These are phyloP conservation scores for Synchiropus splendidus DNA, from an alignment of 2,113 vertebrate species.

Conservation along the genomic window DNA sequence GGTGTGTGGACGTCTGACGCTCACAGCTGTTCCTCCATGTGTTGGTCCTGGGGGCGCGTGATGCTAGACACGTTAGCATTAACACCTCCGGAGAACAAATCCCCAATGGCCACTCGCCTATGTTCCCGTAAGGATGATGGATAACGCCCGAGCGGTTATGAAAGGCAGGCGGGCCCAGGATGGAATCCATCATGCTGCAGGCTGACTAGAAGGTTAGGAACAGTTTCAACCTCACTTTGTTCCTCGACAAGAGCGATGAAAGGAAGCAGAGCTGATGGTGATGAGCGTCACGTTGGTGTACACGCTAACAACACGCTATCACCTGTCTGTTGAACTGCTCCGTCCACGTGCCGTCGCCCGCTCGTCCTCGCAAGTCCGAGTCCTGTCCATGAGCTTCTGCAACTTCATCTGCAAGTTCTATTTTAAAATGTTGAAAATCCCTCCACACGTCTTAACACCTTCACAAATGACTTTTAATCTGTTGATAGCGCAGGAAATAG, in stretches of 20 bases:
- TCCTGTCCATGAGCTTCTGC: too few species aligned
- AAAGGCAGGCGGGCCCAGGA: constrained; percentile 20
- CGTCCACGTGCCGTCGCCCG: too few species aligned
- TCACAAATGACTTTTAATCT: too few species aligned
- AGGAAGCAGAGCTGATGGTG: constrained; percentile 3
- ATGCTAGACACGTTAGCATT: constrained; percentile 31
- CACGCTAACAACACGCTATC: not conserved
- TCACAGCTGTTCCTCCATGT: constrained; percentile 26
- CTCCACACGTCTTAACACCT: too few species aligned
- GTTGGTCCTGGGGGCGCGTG: too few species aligned
- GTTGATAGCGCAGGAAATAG: too few species aligned
- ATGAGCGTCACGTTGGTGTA: not conserved
- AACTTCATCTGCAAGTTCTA: too few species aligned
- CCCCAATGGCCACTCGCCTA: constrained; percentile 27
- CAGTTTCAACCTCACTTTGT: constrained; percentile 16
- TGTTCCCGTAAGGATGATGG: constrained; percentile 39
- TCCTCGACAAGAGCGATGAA: constrained; percentile 24
- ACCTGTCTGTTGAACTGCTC: too few species aligned
- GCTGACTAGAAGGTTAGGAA: constrained; percentile 18
- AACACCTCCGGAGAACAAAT: constrained; percentile 32
- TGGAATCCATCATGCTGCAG: constrained; percentile 22
- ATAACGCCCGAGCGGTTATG: constrained; percentile 37
- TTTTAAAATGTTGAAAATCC: too few species aligned
- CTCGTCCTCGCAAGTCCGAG: too few species aligned
- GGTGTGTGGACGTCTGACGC: too few species aligned